Conservation (phyloP, 1,140 invertebrate genomes). For the Sycophaga agraensis region DNA sequence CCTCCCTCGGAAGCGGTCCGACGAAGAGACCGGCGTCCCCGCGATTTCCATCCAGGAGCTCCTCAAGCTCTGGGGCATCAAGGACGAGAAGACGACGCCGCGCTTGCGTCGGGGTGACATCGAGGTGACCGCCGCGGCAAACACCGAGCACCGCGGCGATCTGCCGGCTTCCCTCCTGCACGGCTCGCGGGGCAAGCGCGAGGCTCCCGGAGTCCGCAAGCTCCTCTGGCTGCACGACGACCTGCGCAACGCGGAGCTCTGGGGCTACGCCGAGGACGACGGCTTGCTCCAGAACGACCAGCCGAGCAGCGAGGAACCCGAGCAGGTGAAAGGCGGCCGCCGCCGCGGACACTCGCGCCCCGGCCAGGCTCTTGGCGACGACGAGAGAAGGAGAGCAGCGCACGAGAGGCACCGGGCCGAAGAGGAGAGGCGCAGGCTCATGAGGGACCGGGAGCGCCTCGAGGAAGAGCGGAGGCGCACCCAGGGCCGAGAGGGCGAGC, state of each 20-base stretch:
- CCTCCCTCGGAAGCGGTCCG: background rate
- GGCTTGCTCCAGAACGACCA: slow-evolving; percentile 32
- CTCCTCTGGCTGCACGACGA: slow-evolving; percentile 8
- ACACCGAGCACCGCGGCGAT: slow-evolving; percentile 45
- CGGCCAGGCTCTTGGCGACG: slow-evolving; percentile 15
- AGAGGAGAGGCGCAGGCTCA: background rate
- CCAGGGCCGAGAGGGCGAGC: background rate
- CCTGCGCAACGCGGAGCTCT: slow-evolving; percentile 9
- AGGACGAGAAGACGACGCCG: slow-evolving; percentile 3
- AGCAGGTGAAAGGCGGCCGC: too few species aligned
- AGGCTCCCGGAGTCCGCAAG: background rate
- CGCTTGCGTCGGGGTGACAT: slow-evolving; percentile 48
- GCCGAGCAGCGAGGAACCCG: background rate
- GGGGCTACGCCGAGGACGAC: slow-evolving; percentile 48
- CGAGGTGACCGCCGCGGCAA: slow-evolving; percentile 13
- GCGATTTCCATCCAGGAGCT: slow-evolving; percentile 40
- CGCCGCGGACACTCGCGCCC: too few species aligned
- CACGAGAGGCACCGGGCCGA: background rate
- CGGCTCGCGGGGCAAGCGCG: background rate
- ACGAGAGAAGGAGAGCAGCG: slow-evolving; percentile 10
- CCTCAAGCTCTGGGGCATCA: slow-evolving; percentile 37
- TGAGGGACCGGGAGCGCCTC: background rate
- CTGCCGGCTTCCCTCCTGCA: slow-evolving; percentile 34
- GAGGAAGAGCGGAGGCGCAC: background rate
- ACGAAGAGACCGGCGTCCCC: background rate